Base-by-base conservation (phyloP, 2,797 vertebrate genomes). In the Momotus momota region DNA sequence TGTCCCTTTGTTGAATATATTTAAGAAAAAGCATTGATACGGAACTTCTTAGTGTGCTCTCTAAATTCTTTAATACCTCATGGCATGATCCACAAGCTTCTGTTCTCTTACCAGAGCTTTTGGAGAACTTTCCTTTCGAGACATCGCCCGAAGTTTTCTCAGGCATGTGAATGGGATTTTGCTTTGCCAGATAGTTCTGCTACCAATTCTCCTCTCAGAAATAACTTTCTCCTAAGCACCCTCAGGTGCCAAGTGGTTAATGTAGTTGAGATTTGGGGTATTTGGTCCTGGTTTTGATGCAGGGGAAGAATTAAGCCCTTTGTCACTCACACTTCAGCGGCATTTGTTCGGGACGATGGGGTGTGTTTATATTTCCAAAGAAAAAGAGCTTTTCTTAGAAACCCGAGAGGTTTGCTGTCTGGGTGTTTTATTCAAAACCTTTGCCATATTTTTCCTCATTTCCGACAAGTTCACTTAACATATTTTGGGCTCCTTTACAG, bases 31-130 rank as follows among this genome's bases (percentile, higher is more conserved):
- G 38, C 60, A 90, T 64, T 64, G 93, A 92, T 92, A 95, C 49
- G 64, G 66, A 93, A 80, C 64, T 82, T 86, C 93, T 93, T 73
- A 84, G 77, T 8, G 51, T 61, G 88, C 60, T 82, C 58, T 88
- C 71, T 94, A 80, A 95, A 94, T 85, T 95, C 91, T 91, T 93
- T 95, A 95, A 77, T 80, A 64, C 57, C 46, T 3, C 67, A 90
- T 79, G 70, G 20, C 71, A 77, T 77, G 81, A 92, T 61, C 84
- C 74, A 65, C 46, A 35, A 86, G 67, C 79, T 80, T 84, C 96
- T 95, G 71, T 96, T 94, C 80, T 88, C 86, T 45, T 89, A 38
- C 23, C 64, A 69, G 41, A 72, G 35, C n/a, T 91, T 72, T 88
- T 51, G 3, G 23, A 91, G 64, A 88, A 93, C 57, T 95, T 94